These are phyloP conservation scores for Irena cyanogastra DNA, from an alignment of 2,113 vertebrate genomes.

Conservation along the genomic window DNA sequence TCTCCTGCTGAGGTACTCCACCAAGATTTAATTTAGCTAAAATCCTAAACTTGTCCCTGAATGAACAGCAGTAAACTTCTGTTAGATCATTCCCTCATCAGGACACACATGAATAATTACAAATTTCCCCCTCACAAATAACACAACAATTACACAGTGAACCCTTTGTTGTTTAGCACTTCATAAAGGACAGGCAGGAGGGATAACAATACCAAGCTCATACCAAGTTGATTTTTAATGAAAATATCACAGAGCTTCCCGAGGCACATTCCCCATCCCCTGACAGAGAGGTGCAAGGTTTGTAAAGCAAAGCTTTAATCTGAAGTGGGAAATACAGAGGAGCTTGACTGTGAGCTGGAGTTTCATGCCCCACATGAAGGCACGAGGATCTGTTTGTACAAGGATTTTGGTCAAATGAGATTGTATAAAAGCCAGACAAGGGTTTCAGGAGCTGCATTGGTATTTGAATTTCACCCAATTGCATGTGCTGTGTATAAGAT, in stretches of 20 bases:
- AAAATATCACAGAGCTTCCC: neutral
- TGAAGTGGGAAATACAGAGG: neutral
- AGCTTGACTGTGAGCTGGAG: neutral
- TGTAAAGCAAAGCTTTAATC: neutral
- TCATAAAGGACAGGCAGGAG: neutral
- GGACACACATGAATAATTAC: neutral
- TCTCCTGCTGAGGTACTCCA: neutral
- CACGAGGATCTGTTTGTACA: neutral
- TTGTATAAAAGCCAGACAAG: neutral
- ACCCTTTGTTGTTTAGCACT: neutral
- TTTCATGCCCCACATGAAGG: accelerated
- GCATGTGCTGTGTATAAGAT: accelerated
- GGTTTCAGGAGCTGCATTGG: neutral
- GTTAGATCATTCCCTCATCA: neutral
- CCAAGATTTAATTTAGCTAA: neutral
- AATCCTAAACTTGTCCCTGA: neutral
- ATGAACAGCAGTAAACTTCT: neutral
- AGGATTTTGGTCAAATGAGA: neutral
- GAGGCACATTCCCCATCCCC: neutral
- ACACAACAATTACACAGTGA: neutral
- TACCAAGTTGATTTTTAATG: neutral
- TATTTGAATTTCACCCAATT: neutral
- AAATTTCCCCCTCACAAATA: neutral
- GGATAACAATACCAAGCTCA: neutral
- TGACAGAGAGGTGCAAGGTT: neutral